Conservation (phyloP, 2,113 vertebrate genomes). For the Tenebrosternarchus preto region DNA sequence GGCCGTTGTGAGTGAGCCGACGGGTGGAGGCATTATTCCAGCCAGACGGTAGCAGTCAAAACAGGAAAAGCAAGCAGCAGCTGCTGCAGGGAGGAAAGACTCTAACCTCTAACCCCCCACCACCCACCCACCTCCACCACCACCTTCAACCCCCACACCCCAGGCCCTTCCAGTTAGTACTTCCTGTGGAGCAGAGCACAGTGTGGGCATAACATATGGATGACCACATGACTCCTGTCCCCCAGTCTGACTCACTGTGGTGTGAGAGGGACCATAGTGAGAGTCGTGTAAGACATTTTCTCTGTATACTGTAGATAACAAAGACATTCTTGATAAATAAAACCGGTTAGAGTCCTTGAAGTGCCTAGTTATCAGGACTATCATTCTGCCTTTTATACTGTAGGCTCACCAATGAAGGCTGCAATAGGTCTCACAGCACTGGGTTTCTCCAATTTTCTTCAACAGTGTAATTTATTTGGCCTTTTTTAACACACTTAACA, state of each 20-base stretch:
- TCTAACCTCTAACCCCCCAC: no score
- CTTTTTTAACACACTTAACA: no score
- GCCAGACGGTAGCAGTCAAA: slow-evolving; percentile 58
- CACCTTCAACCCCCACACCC: no score
- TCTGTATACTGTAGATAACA: neutral
- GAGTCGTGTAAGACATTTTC: neutral
- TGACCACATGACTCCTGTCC: slow-evolving; percentile 29
- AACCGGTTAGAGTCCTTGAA: no score
- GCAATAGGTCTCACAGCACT: no score
- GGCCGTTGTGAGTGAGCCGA: slow-evolving; percentile 22
- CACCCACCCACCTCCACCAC: no score
- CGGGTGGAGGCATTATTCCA: slow-evolving; percentile 48
- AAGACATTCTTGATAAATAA: neutral
- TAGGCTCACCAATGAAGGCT: no score
- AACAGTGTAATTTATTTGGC: no score
- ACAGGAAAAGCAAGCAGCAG: slow-evolving; percentile 60
- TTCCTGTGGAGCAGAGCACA: slow-evolving; percentile 52
- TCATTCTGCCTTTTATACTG: no score
- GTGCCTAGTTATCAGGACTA: no score
- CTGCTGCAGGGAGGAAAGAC: slow-evolving; percentile 47
- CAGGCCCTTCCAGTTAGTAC: slow-evolving; percentile 26
- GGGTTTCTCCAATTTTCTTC: no score
- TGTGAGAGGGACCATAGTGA: slow-evolving; percentile 8
- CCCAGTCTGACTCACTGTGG: no score
- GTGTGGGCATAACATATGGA: neutral